Base-by-base conservation (phyloP, 37 sponge, comb jelly and placozoan species). In the Beroe forskalii region DNA sequence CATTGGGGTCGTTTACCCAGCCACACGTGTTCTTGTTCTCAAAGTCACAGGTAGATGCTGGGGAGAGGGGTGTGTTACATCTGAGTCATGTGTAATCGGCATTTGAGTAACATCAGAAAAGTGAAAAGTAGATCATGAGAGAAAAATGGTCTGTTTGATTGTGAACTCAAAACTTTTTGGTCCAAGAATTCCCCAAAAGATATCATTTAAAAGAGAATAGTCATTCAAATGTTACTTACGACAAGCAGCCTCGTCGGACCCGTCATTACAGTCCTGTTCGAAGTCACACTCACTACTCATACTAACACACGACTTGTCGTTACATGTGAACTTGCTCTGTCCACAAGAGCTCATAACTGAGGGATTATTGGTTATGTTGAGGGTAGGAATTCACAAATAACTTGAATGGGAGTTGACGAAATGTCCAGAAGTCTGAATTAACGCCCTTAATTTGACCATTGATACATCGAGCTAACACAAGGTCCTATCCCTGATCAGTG, bases 251-350 rank as follows among this genome's bases (percentile, higher is more conserved):
- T 91, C 91, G 32, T 91, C 91, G 17, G 75, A 72, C 2, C 91
- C 91, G 55, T 91, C 91, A 8, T 31, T 33, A 42, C 91, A 91
- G 67, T 91, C 76, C 67, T 91, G 25, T 33, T 91, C 69, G 48
- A 60, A 60, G 91, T 91, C 69, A 69, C 91, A 91, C 55, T 80
- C 86, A 37, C 48, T 43, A 24, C n/a, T 25, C 55, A 44, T 27
- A 6, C 38, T 14, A 22, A 80, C 86, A 80, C 86, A 80, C 25
- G 37, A n/a, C 40, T 80, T 80, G 86, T 80, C 40, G 27, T 80
- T 25, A 43, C 86, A 80, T 20, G 86, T 80, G 55, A 80, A 80
- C 55, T 41, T 22, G 48, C 55, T 80, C 86, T 80, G 86, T 44
- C 86, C 86, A 42, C 86, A 80, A 1, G 55, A 44, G 48, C 86